Base-by-base conservation (phyloP, 2,888 invertebrate species). In the Nemapogon koenigi region DNA sequence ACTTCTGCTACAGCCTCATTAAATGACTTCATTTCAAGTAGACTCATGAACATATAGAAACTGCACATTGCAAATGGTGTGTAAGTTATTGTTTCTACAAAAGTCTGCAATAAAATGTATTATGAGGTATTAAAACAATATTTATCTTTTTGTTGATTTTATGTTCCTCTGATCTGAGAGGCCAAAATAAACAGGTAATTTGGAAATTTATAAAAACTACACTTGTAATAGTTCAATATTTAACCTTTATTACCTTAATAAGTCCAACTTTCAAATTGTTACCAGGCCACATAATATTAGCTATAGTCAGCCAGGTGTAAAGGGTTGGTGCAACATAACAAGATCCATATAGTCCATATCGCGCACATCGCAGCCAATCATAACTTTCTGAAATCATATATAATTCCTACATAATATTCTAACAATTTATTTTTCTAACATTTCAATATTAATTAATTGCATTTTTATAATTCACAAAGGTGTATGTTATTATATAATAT, bases 251-350 rank as follows among this genome's bases (percentile, higher is more conserved):
- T 68, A 88, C 89, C 83, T 93, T 93, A 27, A 84, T 83, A 8
- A 91, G 54, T 10, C 89, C 90, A 43, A 85, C 85, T 56, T 81
- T 82, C 27, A 92, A 54, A 41, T 85, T 83, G 43, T 81, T 84
- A 35, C 84, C 84, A 15, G 92, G 92, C 88, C 90, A 91, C 62
- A 91, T 75, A 37, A 81, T 78, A 48, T 84, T 85, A n/a, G 90
- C 88, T 36, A 90, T 62, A 57, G 85, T 86, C 32, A 94, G 72
- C 92, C 92, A 92, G 39, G 83, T 82, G 53, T 90, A 91, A 0
- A 92, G 65, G 3, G 90, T 89, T 10, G 92, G 92, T 1, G 91
- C 92, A 14, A 90, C 89, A 62, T 88, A 90, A 33, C 88, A 82
- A 6, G 88, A 85, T n/a, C 91, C 92, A 62, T 89, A 91, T 35